phyloP scores from a whole-genome alignment of 2,797 vertebrate species.

The Agapornis canus region DNA sequence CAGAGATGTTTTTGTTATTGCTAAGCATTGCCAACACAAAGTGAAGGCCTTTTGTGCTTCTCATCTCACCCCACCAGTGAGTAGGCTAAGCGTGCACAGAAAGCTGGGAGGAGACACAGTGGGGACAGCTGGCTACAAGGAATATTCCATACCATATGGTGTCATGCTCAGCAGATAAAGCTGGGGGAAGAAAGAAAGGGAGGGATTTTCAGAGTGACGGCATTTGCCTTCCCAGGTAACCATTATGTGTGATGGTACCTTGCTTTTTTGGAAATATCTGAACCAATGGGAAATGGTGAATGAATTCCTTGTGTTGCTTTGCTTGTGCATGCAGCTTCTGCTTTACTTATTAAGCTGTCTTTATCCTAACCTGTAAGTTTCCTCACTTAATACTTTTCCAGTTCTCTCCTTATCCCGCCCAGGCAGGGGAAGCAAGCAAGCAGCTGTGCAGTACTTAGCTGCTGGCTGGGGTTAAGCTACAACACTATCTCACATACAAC shows the following conservation, averaged over 20 bases:
- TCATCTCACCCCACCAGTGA: not conserved
- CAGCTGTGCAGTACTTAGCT: not conserved
- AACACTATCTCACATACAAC: not conserved
- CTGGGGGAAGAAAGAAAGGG: not conserved
- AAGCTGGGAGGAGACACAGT: not conserved
- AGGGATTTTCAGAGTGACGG: not conserved
- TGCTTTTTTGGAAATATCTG: not conserved
- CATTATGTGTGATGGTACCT: not conserved
- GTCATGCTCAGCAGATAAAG: not conserved
- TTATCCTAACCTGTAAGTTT: not conserved
- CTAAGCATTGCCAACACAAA: not conserved
- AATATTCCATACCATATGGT: not conserved
- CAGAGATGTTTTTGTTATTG: not conserved
- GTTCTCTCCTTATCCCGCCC: not conserved
- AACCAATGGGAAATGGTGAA: not conserved
- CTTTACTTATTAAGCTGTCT: not conserved
- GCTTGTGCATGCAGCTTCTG: not conserved
- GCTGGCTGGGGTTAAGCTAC: not conserved
- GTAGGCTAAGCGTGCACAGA: not conserved
- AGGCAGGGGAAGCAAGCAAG: not conserved
- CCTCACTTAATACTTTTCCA: not conserved
- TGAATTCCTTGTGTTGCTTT: not conserved
- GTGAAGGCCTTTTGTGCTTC: not conserved
- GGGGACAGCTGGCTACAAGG: not conserved
- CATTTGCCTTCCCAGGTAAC: not conserved